phyloP scores from a whole-genome alignment of 1,140 invertebrate species.

The Papilio aristodemus region DNA sequence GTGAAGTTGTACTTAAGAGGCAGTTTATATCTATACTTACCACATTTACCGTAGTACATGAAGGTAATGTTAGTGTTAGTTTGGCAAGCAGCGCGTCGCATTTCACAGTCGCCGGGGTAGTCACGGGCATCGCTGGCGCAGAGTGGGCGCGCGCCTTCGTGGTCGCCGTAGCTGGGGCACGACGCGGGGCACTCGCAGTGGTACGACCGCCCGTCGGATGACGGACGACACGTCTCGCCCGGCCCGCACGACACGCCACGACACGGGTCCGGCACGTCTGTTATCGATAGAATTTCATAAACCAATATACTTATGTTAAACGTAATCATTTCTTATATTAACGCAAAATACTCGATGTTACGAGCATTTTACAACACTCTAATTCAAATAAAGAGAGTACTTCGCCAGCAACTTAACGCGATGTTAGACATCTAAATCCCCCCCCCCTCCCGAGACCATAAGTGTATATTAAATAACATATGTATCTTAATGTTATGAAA shows the following conservation, averaged over 20 bases:
- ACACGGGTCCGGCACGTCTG: conserved; percentile 91
- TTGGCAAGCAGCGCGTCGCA: conserved; percentile 88
- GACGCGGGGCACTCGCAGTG: conserved; percentile 87
- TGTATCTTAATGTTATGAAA: too few species aligned
- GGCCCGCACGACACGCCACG: conserved; percentile 86
- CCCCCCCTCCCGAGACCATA: too few species aligned
- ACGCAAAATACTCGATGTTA: too few species aligned
- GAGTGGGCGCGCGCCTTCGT: conserved; percentile 86
- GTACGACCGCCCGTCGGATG: conserved; percentile 86
- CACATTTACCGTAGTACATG: conserved; percentile 93
- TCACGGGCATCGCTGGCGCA: conserved; percentile 88
- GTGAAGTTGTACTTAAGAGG: too few species aligned
- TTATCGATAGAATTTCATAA: conserved; percentile 35
- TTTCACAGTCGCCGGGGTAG: conserved; percentile 90
- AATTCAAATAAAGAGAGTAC: too few species aligned
- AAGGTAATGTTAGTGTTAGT: conserved; percentile 88
- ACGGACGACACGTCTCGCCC: conserved; percentile 88
- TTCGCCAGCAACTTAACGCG: too few species aligned
- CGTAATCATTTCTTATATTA: too few species aligned
- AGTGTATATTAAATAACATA: too few species aligned
- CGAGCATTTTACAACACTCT: too few species aligned
- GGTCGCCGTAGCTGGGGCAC: conserved; percentile 90
- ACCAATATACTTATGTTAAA: too few species aligned
- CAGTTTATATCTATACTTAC: too few species aligned
- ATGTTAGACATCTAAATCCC: too few species aligned